Percentiles rank a stretch among this genome's conserved stretches.
These are phyloP conservation scores for Lamellibrachia columna DNA, from an alignment of 2,888 invertebrate species.

Conservation along the genomic window DNA sequence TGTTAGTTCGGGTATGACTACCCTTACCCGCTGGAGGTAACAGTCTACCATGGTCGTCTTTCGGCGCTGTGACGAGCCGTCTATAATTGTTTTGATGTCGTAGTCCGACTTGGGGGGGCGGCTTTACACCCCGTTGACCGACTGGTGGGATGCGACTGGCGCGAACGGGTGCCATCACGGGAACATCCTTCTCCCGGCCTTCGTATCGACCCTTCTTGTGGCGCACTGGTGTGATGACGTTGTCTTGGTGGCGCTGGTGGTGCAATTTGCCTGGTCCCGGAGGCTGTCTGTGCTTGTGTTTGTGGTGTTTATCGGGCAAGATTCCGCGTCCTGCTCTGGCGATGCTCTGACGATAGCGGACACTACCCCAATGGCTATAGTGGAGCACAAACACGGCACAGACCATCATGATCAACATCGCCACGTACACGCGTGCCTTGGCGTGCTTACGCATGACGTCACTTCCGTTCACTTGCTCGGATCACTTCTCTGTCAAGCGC, in stretches of 20 bases:
- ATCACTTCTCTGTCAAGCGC: neutral
- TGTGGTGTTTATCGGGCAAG: neutral
- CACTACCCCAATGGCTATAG: neutral
- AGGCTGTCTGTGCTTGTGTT: neutral
- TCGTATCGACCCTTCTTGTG: conserved; percentile 1
- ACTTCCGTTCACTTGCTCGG: neutral
- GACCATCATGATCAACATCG: neutral
- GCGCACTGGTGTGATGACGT: neutral
- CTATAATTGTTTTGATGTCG: neutral
- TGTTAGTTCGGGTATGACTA: neutral
- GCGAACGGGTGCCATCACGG: neutral
- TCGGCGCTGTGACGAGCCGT: neutral
- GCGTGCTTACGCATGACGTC: conserved; percentile 16
- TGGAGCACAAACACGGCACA: conserved; percentile 3
- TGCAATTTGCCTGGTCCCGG: neutral
- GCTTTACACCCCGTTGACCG: neutral
- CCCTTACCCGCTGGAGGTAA: neutral
- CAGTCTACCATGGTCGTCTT: neutral
- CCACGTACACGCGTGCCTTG: neutral
- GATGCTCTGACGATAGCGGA: neutral
- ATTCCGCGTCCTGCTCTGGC: neutral
- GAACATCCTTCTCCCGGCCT: neutral
- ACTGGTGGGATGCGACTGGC: neutral
- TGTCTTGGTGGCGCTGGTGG: neutral
- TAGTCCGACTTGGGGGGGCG: neutral